These are phyloP conservation scores for Anser cygnoides DNA, from an alignment of 2,113 vertebrate genomes.

Conservation along the genomic window DNA sequence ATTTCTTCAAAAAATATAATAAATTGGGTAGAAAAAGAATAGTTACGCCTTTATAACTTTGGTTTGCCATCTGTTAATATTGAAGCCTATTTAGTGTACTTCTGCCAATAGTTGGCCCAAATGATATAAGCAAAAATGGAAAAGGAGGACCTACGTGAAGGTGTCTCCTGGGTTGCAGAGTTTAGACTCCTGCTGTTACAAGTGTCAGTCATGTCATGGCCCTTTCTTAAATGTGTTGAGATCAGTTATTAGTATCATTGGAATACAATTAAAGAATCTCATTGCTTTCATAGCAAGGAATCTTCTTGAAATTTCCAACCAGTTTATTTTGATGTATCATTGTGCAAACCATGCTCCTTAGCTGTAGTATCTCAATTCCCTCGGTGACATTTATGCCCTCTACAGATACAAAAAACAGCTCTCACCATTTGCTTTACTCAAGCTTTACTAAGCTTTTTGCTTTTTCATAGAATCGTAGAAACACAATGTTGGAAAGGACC, in stretches of 20 bases:
- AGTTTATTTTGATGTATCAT: neutral
- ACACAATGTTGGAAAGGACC: no score
- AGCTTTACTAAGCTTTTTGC: neutral
- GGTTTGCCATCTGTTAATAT: neutral
- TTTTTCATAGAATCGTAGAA: no score
- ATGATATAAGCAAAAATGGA: neutral
- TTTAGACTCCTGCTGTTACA: neutral
- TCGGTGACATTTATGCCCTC: neutral
- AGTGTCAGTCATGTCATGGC: neutral
- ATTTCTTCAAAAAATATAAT: neutral
- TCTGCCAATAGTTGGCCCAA: neutral
- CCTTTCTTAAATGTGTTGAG: neutral
- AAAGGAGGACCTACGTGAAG: neutral
- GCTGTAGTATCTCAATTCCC: neutral
- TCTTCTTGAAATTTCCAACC: neutral
- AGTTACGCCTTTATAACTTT: neutral
- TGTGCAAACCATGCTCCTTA: neutral
- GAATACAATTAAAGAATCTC: neutral
- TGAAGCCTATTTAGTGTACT: neutral
- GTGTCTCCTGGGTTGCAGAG: neutral
- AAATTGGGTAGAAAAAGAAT: neutral
- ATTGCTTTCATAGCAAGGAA: neutral
- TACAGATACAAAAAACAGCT: neutral
- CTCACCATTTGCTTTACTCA: accelerated
- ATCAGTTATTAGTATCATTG: neutral